Conservation (phyloP, 2,888 invertebrate genomes). For the Brenthis ino region DNA sequence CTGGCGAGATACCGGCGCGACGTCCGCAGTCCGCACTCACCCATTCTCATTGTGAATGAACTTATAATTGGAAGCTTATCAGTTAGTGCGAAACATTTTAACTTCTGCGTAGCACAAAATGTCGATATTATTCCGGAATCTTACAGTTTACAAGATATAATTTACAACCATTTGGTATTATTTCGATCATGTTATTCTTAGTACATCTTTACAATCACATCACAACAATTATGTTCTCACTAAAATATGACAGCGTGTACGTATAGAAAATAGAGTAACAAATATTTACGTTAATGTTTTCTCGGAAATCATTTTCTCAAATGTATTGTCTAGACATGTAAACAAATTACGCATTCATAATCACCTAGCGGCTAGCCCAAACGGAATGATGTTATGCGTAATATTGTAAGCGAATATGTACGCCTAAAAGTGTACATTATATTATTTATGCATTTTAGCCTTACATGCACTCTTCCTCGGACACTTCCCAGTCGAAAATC, state of each 20-base stretch:
- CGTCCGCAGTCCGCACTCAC: background rate
- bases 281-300: background rate
- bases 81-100: slow-evolving; percentile 8
- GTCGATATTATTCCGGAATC: background rate
- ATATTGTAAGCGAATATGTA: background rate
- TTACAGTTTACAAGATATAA: too few relatives aligned
- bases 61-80: slow-evolving; percentile 29
- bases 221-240: too few relatives aligned
- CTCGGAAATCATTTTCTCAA: background rate
- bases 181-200: too few relatives aligned
- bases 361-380: too few relatives aligned
- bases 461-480: too few relatives aligned
- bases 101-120: background rate
- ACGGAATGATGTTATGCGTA: background rate
- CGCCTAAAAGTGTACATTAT: too few relatives aligned
- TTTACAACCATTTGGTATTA: too few relatives aligned
- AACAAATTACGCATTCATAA: background rate
- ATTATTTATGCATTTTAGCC: too few relatives aligned
- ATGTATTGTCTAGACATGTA: background rate
- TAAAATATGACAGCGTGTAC: too few relatives aligned
- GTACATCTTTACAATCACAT: too few relatives aligned
- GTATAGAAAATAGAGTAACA: background rate
- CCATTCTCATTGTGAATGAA: slow-evolving; percentile 31
- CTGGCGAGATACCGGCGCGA: slow-evolving; percentile 23
- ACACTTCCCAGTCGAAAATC: too few relatives aligned